Evolutionary conservation across 2,797 vertebrate genomes (phyloP).

Genomic region (Bovichtus variegatus): DNA sequence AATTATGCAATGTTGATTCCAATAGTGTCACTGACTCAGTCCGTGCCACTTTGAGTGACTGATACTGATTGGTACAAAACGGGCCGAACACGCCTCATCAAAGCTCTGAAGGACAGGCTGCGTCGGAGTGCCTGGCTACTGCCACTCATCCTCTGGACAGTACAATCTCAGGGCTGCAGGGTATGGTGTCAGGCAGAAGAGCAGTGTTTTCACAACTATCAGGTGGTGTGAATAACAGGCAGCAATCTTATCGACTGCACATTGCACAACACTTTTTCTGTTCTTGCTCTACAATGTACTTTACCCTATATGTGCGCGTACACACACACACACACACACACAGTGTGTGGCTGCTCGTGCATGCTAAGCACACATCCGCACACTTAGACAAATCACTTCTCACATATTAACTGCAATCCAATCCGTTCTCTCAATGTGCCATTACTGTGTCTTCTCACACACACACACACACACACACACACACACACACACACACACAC

Average conservation of each 20-base stretch:
- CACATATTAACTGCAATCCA: conserved; percentile 27
- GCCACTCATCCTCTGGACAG: conserved; percentile 32
- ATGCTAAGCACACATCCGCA: conserved; percentile 19
- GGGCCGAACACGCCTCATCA: conserved; percentile 28
- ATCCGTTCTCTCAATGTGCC: conserved; percentile 17
- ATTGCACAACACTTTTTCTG: neutral
- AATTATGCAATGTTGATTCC: neutral
- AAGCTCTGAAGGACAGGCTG: conserved; percentile 36
- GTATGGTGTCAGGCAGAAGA: conserved; percentile 36
- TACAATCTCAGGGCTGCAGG: conserved; percentile 40
- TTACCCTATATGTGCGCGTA: neutral
- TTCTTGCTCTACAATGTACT: neutral
- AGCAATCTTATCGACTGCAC: conserved; percentile 29
- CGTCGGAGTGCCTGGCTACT: conserved; percentile 21
- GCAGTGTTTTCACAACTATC: conserved; percentile 54
- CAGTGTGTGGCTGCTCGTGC: neutral
- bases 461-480: conserved; percentile 19
- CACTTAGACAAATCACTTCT: conserved; percentile 29
- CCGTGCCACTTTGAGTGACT: conserved; percentile 35
- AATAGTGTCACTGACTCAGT: neutral
- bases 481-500: conserved; percentile 11
- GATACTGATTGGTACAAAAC: conserved; percentile 46
- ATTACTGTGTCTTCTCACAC: conserved; percentile 18
- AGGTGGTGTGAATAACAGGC: conserved; percentile 57
- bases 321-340: neutral